Base-by-base conservation (phyloP, 2,797 vertebrate genomes). In the Danionella dracula region DNA sequence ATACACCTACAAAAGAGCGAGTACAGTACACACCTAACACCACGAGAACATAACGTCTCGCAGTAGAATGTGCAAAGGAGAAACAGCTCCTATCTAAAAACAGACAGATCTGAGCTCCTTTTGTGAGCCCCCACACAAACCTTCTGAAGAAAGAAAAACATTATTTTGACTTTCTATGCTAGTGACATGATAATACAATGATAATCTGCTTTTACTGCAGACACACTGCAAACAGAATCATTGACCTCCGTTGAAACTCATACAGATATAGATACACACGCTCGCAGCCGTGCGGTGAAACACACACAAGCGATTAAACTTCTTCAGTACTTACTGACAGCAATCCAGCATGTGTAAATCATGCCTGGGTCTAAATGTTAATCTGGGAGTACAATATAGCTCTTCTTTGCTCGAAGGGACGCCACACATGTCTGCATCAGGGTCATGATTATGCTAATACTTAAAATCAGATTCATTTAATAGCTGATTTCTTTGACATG, bases 31-130 rank as follows among this genome's bases (percentile, higher is more conserved):
- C 63, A 66, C 41, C 51, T 45, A 56, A 48, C 50, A 51, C 56
- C 53, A 67, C 65, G 44, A 57, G 57, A 66, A 60, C 56, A 51
- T 42, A 46, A 64, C 38, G 58, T 71, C 57, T 71, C 59, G 53
- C 68, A 60, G 58, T 59, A 63, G 32, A 68, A 68, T 71, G 67
- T 40, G 11, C 34, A 62, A 67, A 71, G 53, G 41, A 75, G 62
- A 59, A 51, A 68, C 60, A 34, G 56, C 54, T 67, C 64, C 8
- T 41, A 62, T 76, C 57, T 72, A 72, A 72, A 72, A 58, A 69
- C 63, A 49, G 63, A 31, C 61, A 48, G 40, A 60, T 66, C 63
- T 53, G 41, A 38, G 45, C n/a, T 53, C 55, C 44, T 37, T 60
- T 56, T 15, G 38, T 45, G 16, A 29, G 29, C 53, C 44, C 32